Conservation (phyloP, 2,888 invertebrate species). For the Eupithecia inturbata region DNA sequence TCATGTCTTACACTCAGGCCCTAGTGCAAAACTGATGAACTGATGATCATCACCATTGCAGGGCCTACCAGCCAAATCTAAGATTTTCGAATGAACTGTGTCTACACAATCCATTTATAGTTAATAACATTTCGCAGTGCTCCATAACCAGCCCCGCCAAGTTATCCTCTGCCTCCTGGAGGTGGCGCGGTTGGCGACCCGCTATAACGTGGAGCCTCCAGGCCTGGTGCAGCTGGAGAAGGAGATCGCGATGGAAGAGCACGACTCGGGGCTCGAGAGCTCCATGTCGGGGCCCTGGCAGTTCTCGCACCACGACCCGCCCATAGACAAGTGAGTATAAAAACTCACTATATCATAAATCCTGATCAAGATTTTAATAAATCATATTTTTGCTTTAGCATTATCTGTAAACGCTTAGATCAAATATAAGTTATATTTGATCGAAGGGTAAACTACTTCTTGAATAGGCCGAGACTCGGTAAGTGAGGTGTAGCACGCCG, state of each 20-base stretch:
- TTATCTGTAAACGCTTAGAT: too few relatives aligned
- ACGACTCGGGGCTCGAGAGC: conserved; percentile 86
- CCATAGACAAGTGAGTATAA: conserved; percentile 58
- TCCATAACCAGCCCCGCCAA: conserved; percentile 92
- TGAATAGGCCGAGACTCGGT: background rate
- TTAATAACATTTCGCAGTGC: conserved; percentile 77
- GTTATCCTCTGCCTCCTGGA: conserved; percentile 94
- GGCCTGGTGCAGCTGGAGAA: conserved; percentile 91
- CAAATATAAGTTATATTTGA: too few relatives aligned
- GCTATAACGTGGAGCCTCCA: conserved; percentile 92
- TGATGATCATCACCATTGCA: too few relatives aligned
- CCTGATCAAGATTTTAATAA: background rate
- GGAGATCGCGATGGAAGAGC: conserved; percentile 92
- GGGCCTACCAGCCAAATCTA: too few relatives aligned
- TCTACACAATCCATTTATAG: too few relatives aligned
- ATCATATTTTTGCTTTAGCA: too few relatives aligned
- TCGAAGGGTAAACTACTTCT: background rate
- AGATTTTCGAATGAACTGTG: too few relatives aligned
- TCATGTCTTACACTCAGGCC: too few relatives aligned
- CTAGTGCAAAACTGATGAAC: too few relatives aligned
- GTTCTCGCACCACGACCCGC: conserved; percentile 82
- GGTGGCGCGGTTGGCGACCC: conserved; percentile 91
- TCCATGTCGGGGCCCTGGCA: conserved; percentile 87
- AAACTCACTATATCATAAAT: background rate
- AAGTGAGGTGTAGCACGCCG: background rate